Percentiles rank a stretch among this genome's conserved stretches.
Evolutionary conservation across 1,140 invertebrate species (phyloP).

Genomic region (Andricus grossulariae): DNA sequence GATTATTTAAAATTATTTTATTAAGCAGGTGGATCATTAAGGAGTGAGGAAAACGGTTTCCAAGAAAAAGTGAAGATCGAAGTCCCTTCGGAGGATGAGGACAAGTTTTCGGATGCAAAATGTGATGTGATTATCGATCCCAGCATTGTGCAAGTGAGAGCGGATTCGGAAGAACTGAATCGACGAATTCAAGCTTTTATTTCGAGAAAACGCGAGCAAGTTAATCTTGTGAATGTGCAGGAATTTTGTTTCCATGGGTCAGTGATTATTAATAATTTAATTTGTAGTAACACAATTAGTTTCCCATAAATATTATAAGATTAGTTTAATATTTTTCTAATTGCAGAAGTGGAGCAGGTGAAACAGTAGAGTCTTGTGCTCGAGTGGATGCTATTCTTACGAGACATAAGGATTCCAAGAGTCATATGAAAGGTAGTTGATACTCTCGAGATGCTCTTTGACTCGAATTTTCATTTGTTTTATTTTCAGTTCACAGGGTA

Average conservation of each 20-base stretch:
- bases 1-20: background rate
- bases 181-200: slow-evolving; percentile 81
- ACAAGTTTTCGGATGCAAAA: background rate
- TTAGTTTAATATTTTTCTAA: slow-evolving; percentile 44
- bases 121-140: slow-evolving; percentile 59
- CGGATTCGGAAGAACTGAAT: slow-evolving; percentile 77
- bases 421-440: slow-evolving; percentile 82
- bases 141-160: slow-evolving; percentile 79
- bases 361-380: slow-evolving; percentile 78
- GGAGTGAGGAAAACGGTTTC: slow-evolving; percentile 2
- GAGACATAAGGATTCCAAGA: slow-evolving; percentile 81
- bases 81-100: background rate
- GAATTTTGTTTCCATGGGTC: slow-evolving; percentile 79
- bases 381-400: slow-evolving; percentile 81
- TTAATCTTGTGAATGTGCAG: slow-evolving; percentile 80
- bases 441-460: background rate
- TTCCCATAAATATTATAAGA: too few species aligned
- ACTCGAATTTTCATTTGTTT: slow-evolving; percentile 39
- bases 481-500: slow-evolving; percentile 77
- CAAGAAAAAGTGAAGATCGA: background rate
- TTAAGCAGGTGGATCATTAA: background rate
- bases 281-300: background rate
- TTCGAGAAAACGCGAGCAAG: slow-evolving; percentile 77
- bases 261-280: slow-evolving; percentile 33
- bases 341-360: slow-evolving; percentile 55